Base-by-base conservation (phyloP, 1,140 invertebrate species). In the Diorhabda elongata region DNA sequence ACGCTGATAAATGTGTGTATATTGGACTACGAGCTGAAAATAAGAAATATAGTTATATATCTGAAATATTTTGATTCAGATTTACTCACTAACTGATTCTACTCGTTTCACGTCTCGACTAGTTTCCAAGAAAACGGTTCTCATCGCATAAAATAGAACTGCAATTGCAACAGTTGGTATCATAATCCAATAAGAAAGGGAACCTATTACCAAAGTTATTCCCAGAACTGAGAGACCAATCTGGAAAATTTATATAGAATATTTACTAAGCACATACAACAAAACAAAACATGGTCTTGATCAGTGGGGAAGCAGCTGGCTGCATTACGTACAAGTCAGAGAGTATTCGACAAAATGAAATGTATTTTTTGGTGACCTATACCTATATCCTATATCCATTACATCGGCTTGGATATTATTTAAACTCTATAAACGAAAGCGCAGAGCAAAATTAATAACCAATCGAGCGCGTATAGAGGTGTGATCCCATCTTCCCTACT, bases 51-150 rank as follows among this genome's bases (percentile, higher is more conserved):
- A 70, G 45, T 57, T 59, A 45, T 42, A 44, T 44, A 69, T 58
- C 11, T 44, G 7, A 44, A 65, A 66, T 26, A 26, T 26, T 26
- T 26, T 26, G 26, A 26, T 26, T 26, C 26, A 26, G 26, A 61
- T 44, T 5, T 45, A 66, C 85, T 88, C 83, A 94, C 92, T 87
- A 58, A 89, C 89, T 69, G 90, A 91, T 79, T 96, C 94, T 1
- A 96, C 82, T 70, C 93, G 85, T 79, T 96, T 96, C 1, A 96
- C 82, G 78, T 91, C 89, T 76, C 94, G 87, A 0, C 93, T 92
- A 2, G 92, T 92, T 8, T 85, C 83, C 44, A 96, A 80, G 77
- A 95, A 97, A 76, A 94, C 86, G 69, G 83, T 85, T 66, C 92
- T 78, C 52, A 94, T 82, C 41, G 88, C 79, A 58, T 87, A 79